Percentiles rank a stretch among this genome's conserved stretches.
Conservation (phyloP, 2,113 vertebrate genomes). For the Apodemus speciosus region DNA sequence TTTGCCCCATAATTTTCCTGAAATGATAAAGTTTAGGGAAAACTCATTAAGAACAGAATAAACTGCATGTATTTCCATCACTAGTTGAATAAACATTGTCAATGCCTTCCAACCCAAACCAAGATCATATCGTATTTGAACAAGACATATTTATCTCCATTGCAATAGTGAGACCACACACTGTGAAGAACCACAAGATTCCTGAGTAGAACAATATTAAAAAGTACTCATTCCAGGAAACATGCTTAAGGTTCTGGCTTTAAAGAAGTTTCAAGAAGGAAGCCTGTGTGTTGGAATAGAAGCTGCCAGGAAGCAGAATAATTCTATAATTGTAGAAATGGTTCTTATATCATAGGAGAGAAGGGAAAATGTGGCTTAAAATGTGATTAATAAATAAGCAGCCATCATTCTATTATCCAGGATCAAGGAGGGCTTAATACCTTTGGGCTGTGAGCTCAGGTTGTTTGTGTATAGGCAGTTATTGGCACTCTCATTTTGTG, state of each 20-base stretch:
- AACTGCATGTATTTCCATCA: neutral
- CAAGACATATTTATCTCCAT: neutral
- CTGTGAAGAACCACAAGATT: neutral
- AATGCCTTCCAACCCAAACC: neutral
- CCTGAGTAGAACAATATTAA: neutral
- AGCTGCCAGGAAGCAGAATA: neutral
- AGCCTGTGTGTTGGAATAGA: neutral
- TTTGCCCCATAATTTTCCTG: neutral
- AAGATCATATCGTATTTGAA: constrained; percentile 1
- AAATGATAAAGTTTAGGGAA: constrained; percentile 32
- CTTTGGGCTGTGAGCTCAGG: neutral
- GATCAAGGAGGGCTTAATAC: too few species aligned
- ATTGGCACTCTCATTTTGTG: neutral
- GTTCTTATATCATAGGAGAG: neutral
- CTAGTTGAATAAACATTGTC: constrained; percentile 21
- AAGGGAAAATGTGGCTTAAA: neutral
- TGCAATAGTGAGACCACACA: neutral
- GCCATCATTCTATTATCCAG: neutral
- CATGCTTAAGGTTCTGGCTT: neutral
- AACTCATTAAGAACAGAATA: neutral
- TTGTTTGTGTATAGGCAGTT: neutral
- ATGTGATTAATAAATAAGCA: neutral
- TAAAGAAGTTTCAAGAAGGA: neutral
- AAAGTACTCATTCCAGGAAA: neutral
- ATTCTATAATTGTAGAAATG: neutral